These are phyloP conservation scores for Autographa gamma DNA, from an alignment of 2,888 invertebrate genomes.

Conservation along the genomic window DNA sequence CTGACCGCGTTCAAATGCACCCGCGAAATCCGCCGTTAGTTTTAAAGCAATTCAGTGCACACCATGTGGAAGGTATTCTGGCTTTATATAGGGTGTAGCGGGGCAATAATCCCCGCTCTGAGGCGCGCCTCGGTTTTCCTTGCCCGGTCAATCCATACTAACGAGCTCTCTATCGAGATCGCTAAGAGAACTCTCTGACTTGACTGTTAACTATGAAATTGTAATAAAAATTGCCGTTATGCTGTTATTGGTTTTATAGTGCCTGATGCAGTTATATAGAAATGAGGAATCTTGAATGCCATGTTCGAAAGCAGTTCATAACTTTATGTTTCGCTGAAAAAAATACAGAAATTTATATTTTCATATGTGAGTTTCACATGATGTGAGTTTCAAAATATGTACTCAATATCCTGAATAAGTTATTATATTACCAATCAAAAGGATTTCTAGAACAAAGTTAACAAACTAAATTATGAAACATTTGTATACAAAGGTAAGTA, in stretches of 20 bases:
- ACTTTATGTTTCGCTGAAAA: too few species aligned
- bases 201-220: constrained; percentile 46
- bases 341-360: too few species aligned
- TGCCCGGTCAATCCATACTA: constrained; percentile 55
- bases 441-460: too few species aligned
- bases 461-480: not conserved
- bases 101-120: constrained; percentile 54
- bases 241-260: not conserved
- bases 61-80: constrained; percentile 41
- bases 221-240: not conserved
- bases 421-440: too few species aligned
- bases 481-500: not conserved
- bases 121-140: constrained; percentile 42
- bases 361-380: too few species aligned
- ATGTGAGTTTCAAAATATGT: too few species aligned
- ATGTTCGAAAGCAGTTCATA: constrained; percentile 13
- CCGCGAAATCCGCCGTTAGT: constrained; percentile 39
- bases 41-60: constrained; percentile 53
- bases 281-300: not conserved
- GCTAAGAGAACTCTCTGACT: constrained; percentile 42
- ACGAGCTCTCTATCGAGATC: constrained; percentile 44
- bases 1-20: not conserved
- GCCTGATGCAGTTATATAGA: not conserved
- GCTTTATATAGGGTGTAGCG: constrained; percentile 34
- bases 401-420: too few species aligned